These are phyloP conservation scores for Notechis scutatus DNA, from an alignment of 2,113 vertebrate species.

Conservation along the genomic window DNA sequence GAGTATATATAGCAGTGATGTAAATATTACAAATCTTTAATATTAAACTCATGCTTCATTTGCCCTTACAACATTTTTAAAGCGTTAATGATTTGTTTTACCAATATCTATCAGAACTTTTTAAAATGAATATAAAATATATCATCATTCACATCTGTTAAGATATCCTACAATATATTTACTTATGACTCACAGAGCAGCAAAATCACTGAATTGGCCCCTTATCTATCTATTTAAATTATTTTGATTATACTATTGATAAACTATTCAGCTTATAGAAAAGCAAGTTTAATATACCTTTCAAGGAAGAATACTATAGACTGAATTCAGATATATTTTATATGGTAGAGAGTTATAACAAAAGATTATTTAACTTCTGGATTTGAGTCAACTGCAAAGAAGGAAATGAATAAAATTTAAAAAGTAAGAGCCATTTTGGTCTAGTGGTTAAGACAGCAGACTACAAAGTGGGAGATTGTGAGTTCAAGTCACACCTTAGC, in stretches of 20 bases:
- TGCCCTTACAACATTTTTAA: background rate
- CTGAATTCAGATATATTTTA: background rate
- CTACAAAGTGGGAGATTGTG: background rate
- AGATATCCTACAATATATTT: background rate
- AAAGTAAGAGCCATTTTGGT: background rate
- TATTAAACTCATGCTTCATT: background rate
- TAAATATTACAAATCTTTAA: background rate
- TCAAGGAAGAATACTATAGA: background rate
- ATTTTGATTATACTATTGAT: background rate
- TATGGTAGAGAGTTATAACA: background rate
- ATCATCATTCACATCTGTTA: background rate
- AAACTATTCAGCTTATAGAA: background rate
- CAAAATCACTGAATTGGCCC: background rate
- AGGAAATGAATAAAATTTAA: background rate
- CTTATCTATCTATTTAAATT: background rate
- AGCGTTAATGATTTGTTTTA: background rate
- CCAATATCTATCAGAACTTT: background rate
- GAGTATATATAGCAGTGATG: background rate
- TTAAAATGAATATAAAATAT: background rate
- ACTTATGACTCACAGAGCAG: background rate
- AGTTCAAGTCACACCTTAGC: background rate
- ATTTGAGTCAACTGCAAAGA: constrained; percentile 25
- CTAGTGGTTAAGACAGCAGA: background rate
- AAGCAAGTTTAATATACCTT: background rate
- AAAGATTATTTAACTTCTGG: background rate